Percentiles rank a stretch among this genome's conserved stretches.
Evolutionary conservation across 35 echinoderm and acorn worm species (phyloP).

Genomic region (Anneissia japonica): DNA sequence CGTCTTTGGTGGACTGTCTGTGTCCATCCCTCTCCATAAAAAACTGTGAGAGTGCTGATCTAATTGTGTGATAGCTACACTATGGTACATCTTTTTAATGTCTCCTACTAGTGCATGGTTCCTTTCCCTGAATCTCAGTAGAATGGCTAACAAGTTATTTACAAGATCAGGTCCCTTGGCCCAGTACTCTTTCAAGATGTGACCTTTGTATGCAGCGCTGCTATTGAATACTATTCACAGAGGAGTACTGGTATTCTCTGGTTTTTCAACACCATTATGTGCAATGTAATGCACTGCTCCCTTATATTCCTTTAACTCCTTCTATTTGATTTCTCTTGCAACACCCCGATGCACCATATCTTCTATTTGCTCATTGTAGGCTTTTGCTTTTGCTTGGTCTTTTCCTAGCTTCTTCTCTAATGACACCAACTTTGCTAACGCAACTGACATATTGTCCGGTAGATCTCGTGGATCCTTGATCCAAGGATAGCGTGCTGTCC

Average conservation of each 20-base stretch:
- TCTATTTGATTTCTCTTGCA: conserved; percentile 13
- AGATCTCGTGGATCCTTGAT: conserved; percentile 30
- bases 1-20: neutral
- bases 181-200: conserved; percentile 62
- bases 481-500: conserved; percentile 41
- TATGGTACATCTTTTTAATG: conserved; percentile 69
- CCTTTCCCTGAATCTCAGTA: conserved; percentile 58
- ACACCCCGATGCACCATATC: conserved; percentile 21
- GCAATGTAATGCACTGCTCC: conserved; percentile 64
- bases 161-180: conserved; percentile 55
- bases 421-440: conserved; percentile 9
- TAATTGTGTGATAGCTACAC: neutral
- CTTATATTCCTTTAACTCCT: conserved; percentile 15
- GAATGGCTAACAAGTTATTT: conserved; percentile 45
- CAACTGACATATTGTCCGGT: conserved; percentile 32
- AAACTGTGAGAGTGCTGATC: conserved; percentile 40
- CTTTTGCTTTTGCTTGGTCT: neutral
- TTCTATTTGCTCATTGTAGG: conserved; percentile 33
- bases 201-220: conserved; percentile 52
- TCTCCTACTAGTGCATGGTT: conserved; percentile 51
- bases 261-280: conserved; percentile 43
- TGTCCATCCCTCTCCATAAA: conserved; percentile 21
- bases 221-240: conserved; percentile 66
- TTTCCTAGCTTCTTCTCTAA: conserved; percentile 13
- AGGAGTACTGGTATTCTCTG: conserved; percentile 60